Evolutionary conservation across 1,140 invertebrate species (phyloP), one percentile per base, ranked within the genome.

Genomic region (Trigoniulus corallinus): DNA sequence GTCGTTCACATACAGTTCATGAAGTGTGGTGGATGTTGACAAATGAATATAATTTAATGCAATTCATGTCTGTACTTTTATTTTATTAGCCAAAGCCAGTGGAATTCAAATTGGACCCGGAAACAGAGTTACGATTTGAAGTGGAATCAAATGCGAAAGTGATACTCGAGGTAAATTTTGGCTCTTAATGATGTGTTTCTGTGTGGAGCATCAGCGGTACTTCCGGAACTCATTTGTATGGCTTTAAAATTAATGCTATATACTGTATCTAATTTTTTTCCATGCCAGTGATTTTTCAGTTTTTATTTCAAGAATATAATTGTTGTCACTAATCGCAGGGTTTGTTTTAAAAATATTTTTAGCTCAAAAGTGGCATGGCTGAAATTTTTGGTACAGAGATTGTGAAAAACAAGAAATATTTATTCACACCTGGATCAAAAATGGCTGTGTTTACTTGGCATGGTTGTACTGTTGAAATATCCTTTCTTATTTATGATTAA

Each of bases 361-460:
- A 92, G 82, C 67, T 95, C 15, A 80, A 84, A 61, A 78, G 68
- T 62, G 94, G 93, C 7, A 74, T 83, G 55, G 93, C 88, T 0
- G 95, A 98, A 74, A 76, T 98, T 43, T 99, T 98, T 72, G 95
- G 95, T 0, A 93, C 92, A 0, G 94, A 98, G 69, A 63, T 99
- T 50, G 84, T 94, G 0, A 87, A 88, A 67, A 87, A 87, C 22
- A 96, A 91, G 68, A 78, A 80, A 18, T 98, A 98, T 67, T 80
- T 80, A 55, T 98, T 98, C 64, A 74, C 76, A 22, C 73, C 80
- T 3, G 91, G 92, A 1, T 83, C 89, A 1, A 97, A 98, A 72
- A 80, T 94, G 15, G 94, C 94, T 0, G 81, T 98, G 1, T 98
- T 87, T 61, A 94, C 94, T 7, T 98, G 85, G 78, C 88, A 97